Evolutionary conservation across 2,797 vertebrate species (phyloP), one percentile per base, ranked within the genome.

Genomic region (Lindbergichthys nudifrons): DNA sequence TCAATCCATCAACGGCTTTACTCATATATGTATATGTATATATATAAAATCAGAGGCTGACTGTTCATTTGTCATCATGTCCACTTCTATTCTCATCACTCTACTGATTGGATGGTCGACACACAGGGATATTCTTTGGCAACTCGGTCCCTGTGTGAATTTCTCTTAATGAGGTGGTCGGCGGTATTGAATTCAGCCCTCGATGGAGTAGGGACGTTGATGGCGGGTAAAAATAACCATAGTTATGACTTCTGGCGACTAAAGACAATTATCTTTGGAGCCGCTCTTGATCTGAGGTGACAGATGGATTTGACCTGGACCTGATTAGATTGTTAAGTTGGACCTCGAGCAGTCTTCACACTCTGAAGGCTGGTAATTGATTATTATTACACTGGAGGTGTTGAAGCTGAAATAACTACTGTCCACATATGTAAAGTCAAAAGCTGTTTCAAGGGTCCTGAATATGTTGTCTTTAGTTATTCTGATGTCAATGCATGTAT

Each of bases 321-420:
- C 70, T 30, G 66, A 68, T 67, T 73, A 77, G 73, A 73, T 82
- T 16, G 21, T 81, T 81, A 71, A 60, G 23, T 26, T 36, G 61
- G 62, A 71, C 72, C 65, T 18, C 19, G 43, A 71, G 64, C 61
- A 43, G 53, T 13, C 70, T 26, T 54, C 45, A 16, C 42, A 45
- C 42, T 54, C 43, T 52, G 43, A 54, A 36, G 69, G 36, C 10
- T 16, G 50, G 32, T 23, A 47, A 43, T 62, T 30, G 64, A 62
- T 75, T 76, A 36, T 9, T 9, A 36, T 6, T 70, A 66, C 18
- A 42, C 70, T 26, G 47, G 51, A 66, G 21, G 32, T 7, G 65
- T 45, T 32, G 69, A 13, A 30, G 46, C 57, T 9, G 12, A 11
- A n/a, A 73, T 43, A 30, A 65, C 63, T 21, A 9, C 69, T 21